Conservation (phyloP, 2,797 vertebrate genomes). For the Typhlichthys eigenmanni region DNA sequence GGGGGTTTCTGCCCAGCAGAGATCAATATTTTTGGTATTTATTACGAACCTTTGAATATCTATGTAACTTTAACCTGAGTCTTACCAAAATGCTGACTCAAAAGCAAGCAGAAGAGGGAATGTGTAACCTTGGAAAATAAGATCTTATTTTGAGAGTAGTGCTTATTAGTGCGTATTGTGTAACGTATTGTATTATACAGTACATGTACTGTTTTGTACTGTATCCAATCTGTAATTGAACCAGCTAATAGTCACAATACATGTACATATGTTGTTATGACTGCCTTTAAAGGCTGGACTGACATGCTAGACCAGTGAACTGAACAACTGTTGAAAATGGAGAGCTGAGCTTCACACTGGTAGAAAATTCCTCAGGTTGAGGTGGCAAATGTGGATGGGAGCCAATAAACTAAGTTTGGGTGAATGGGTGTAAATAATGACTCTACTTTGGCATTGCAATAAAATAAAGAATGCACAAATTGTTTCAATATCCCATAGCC, state of each 20-base stretch:
- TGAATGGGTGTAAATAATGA: slow-evolving; percentile 7
- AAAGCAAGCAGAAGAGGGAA: slow-evolving; percentile 27
- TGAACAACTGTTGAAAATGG: slow-evolving; percentile 27
- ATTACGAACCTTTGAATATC: slow-evolving; percentile 32
- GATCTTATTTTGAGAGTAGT: slow-evolving; percentile 5
- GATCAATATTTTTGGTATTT: slow-evolving; percentile 29
- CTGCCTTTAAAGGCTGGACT: slow-evolving; percentile 12
- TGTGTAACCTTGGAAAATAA: slow-evolving; percentile 25
- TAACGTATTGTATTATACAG: too few species aligned
- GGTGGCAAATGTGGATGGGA: slow-evolving; percentile 7
- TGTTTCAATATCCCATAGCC: slow-evolving; percentile 2
- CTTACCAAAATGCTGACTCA: slow-evolving; percentile 16
- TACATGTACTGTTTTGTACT: slow-evolving; percentile 5
- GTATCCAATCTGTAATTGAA: slow-evolving; percentile 11
- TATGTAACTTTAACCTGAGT: background rate
- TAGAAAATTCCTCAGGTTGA: slow-evolving; percentile 24
- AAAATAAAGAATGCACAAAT: slow-evolving; percentile 15
- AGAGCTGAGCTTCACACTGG: slow-evolving; percentile 4
- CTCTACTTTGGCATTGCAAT: background rate
- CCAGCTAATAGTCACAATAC: slow-evolving; percentile 10
- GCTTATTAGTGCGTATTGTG: too few species aligned
- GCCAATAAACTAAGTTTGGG: slow-evolving; percentile 4
- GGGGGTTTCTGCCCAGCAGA: slow-evolving; percentile 21
- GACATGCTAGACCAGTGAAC: slow-evolving; percentile 40
- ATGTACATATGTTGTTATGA: slow-evolving; percentile 10